These are phyloP conservation scores for Lethenteron reissneri DNA, from an alignment of 2,113 vertebrate species.

Conservation along the genomic window DNA sequence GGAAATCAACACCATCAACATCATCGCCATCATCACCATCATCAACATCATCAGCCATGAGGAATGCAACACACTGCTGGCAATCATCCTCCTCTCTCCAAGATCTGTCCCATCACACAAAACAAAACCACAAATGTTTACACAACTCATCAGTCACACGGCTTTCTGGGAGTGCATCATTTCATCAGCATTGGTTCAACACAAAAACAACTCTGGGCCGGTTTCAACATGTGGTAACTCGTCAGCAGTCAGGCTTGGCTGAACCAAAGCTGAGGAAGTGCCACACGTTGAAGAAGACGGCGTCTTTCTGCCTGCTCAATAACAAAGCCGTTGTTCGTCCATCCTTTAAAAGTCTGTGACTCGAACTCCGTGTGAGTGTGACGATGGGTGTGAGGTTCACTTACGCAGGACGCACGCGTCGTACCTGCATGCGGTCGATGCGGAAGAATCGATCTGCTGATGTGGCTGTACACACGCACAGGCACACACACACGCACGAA, in stretches of 20 bases:
- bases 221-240: no score
- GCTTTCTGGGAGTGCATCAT: no score
- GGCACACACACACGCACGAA: no score
- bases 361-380: no score
- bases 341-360: not conserved
- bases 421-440: conserved; percentile 93
- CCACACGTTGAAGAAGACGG: not conserved
- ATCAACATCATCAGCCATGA: not conserved
- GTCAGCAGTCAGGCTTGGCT: not conserved
- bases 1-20: not conserved
- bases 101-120: not conserved
- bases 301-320: not conserved
- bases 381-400: no score
- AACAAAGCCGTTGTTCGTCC: not conserved
- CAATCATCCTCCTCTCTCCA: not conserved
- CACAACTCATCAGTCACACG: no score
- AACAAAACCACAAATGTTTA: not conserved
- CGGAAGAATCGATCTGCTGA: conserved; percentile 91
- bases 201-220: no score
- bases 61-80: not conserved
- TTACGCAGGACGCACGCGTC: not conserved
- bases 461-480: conserved; percentile 34
- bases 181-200: no score
- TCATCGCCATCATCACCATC: not conserved
- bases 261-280: not conserved